phyloP scores from a whole-genome alignment of 2,113 vertebrate genomes.

The Phalacrocorax pelagicus region DNA sequence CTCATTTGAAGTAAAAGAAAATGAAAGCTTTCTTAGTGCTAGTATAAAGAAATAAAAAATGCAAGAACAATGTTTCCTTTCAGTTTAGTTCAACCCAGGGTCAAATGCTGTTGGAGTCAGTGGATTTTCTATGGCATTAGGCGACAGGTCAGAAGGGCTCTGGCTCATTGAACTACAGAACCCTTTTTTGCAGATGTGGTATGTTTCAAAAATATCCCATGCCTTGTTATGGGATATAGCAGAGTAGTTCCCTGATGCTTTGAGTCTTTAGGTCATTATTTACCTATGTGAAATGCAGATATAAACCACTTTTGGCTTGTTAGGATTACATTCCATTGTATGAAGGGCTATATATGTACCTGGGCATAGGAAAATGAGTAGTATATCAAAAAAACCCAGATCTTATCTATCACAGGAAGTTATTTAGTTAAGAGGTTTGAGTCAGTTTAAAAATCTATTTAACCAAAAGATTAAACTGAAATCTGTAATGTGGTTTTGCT shows the following conservation, averaged over 20 bases:
- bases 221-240: not conserved
- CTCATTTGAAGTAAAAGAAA: not conserved
- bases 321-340: not conserved
- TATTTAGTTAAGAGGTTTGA: not conserved
- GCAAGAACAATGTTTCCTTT: not conserved
- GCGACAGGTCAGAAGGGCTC: not conserved
- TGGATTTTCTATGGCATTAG: not conserved
- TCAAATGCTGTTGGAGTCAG: not conserved
- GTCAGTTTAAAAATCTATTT: not conserved
- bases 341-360: not conserved
- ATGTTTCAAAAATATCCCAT: not conserved
- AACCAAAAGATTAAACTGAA: not conserved
- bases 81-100: not conserved
- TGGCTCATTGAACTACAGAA: not conserved
- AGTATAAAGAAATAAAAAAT: not conserved
- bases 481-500: not conserved
- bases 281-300: not conserved
- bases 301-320: not conserved
- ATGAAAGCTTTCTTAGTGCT: not conserved
- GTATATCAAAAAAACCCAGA: not conserved
- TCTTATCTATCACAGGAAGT: not conserved
- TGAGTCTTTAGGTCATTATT: not conserved
- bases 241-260: not conserved
- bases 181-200: not conserved
- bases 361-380: rapidly evolving